Conservation (phyloP, 92 coral and sea anemone genomes). For the Parazoanthus atlanticus region DNA sequence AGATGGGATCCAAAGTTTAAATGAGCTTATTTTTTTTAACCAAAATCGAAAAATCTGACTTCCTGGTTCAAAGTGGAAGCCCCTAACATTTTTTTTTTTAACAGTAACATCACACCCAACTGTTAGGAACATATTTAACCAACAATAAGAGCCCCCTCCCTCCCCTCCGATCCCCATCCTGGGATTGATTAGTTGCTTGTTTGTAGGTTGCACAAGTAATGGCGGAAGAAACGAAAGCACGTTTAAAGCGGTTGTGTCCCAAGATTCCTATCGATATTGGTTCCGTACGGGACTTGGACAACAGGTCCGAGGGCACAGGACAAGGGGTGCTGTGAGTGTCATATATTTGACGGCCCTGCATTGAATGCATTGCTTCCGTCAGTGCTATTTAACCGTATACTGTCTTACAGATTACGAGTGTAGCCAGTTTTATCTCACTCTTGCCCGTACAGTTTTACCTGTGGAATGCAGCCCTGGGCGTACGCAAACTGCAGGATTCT, state of each 20-base stretch:
- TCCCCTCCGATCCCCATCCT: too few relatives aligned
- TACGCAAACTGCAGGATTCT: too few relatives aligned
- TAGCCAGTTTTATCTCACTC: background rate
- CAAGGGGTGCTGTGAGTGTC: slow-evolving; percentile 87
- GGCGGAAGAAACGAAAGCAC: slow-evolving; percentile 68
- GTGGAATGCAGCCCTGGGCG: too few relatives aligned
- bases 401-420: too few relatives aligned
- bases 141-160: too few relatives aligned
- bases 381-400: background rate
- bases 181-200: background rate
- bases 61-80: too few relatives aligned
- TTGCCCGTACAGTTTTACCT: background rate
- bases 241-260: slow-evolving; percentile 57
- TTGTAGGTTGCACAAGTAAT: slow-evolving; percentile 88
- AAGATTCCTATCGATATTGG: slow-evolving; percentile 60
- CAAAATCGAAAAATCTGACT: too few relatives aligned
- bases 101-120: too few relatives aligned
- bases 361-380: background rate
- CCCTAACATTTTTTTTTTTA: too few relatives aligned
- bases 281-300: slow-evolving; percentile 69
- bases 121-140: too few relatives aligned
- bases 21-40: too few relatives aligned
- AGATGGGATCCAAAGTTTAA: too few relatives aligned
- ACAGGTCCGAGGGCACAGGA: slow-evolving; percentile 90
- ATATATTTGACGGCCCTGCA: background rate